Evolutionary conservation across 2,888 invertebrate species (phyloP), one percentile per base, ranked within the genome.

Genomic region (Papilio protenor): DNA sequence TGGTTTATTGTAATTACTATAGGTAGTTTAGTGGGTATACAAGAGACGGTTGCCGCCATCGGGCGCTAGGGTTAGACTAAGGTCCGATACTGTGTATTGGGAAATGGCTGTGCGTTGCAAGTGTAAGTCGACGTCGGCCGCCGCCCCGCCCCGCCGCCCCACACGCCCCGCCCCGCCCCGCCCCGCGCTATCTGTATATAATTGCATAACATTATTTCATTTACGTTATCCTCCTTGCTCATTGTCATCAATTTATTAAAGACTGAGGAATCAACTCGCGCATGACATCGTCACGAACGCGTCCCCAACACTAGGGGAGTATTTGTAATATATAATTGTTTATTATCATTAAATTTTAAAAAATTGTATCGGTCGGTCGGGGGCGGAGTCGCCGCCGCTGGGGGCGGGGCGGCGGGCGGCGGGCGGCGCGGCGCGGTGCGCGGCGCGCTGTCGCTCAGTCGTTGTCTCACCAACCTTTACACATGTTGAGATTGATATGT

Each of bases 401-500:
- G 84, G 83, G 80, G 73, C 83, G 79, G 81, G 85, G 83, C 85
- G 86, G 87, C 84, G 83, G 85, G 82, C 86, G 66, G 16, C 72
- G 75, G 64, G 52, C 40, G 49, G 61, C 64, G 45, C 47, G 27
- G 27, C 27, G 27, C n/a, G 64, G n/a, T 0, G 52, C 21, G 18
- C 73, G 33, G 55, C 57, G 55, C 47, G 76, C 40, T 12, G 49
- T 70, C 89, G 87, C 82, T 84, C 90, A 85, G 89, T 88, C 91
- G 90, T 88, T 87, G 91, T 90, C 91, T 91, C 92, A 90, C 92
- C 92, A 87, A 90, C 92, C 93, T 94, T 92, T 94, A 94, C 94
- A 94, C 94, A 93, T 92, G 94, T 94, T 93, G 94, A 94, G 91
- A 93, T 93, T 94, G 93, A 93, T 93, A 93, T 93, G 94, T 94